Evolutionary conservation across 2,888 invertebrate genomes (phyloP), one percentile per base, ranked within the genome.

Genomic region (Acrocera orbiculus): DNA sequence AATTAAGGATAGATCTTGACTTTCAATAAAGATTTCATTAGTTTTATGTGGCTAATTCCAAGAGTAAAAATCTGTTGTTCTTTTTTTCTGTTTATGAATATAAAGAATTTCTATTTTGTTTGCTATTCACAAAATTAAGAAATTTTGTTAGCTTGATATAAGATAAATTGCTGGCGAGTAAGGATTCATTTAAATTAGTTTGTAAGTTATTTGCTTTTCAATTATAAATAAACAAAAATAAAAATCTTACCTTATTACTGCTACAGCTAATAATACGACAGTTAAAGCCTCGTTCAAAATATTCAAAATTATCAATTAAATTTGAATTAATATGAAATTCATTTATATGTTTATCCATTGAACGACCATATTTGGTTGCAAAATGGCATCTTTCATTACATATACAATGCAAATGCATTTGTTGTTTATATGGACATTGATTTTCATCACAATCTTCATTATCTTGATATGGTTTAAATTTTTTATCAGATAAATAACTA

Each of bases 351-450:
- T 78, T 73, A 38, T 80, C 70, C 46, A 89, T 69, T 23, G 77
- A 71, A 40, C 78, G 75, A 37, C 80, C 74, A 30, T 76, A 69
- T 52, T 85, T 81, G 2, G 82, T 79, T 8, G 81, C 75, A 48
- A 81, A 86, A 50, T 82, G 76, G 53, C 90, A 92, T 9, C 69
- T 69, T 10, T 70, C 69, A 26, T 30, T 33, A 13, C 24, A 32
- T 27, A 75, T 76, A 61, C 90, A 92, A 54, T 92, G 92, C 49
- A 76, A 81, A 55, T 92, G 92, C 29, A 74, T 67, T 41, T 72
- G 69, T 4, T 72, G 67, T 74, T 59, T 17, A 40, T 72, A 71
- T 15, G 73, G 70, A 52, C 89, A 90, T 34, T 72, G 65, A 0
- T 71, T 66, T 50, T 87, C 83, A 1, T 76, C 74, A 52, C 89